Percentiles rank a stretch among this genome's conserved stretches.
Evolutionary conservation across 2,113 vertebrate species (phyloP).

Genomic region (Sapayoa aenigma): DNA sequence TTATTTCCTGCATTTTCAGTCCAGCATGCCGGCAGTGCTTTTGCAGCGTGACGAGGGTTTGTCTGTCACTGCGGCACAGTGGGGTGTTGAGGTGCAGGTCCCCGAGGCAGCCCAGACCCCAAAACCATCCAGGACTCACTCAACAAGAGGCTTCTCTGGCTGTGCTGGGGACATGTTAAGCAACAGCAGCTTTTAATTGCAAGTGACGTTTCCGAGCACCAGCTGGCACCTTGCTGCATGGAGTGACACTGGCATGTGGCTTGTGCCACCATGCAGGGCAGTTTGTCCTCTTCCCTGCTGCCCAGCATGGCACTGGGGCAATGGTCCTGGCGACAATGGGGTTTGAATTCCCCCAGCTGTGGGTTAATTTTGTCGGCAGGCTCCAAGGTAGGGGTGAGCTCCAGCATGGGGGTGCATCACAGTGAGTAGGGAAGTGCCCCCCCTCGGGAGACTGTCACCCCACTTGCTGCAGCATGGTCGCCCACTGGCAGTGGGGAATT

Average conservation of each 20-base stretch:
- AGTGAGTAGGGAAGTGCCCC: neutral
- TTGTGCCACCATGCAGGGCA: neutral
- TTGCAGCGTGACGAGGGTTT: accelerated
- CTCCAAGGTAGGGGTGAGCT: neutral
- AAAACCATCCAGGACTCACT: accelerated
- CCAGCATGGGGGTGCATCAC: accelerated
- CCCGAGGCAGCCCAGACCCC: neutral
- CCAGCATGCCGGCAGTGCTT: accelerated
- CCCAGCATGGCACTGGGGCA: accelerated
- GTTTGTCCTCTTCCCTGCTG: neutral
- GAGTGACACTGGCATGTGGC: neutral
- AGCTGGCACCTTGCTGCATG: slow-evolving; percentile 51
- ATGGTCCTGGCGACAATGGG: neutral
- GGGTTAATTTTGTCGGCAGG: neutral
- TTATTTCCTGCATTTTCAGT: neutral
- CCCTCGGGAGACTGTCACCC: accelerated
- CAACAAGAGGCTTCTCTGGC: neutral
- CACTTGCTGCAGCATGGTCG: neutral
- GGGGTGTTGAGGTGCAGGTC: neutral
- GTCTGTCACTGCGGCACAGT: accelerated
- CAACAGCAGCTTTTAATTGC: slow-evolving; percentile 56
- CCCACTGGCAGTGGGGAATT: neutral
- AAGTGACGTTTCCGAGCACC: neutral
- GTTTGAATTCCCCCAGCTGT: accelerated
- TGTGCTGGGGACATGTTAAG: neutral